Base-by-base conservation (phyloP, 2,888 invertebrate species). In the Creontiades dilutus region DNA sequence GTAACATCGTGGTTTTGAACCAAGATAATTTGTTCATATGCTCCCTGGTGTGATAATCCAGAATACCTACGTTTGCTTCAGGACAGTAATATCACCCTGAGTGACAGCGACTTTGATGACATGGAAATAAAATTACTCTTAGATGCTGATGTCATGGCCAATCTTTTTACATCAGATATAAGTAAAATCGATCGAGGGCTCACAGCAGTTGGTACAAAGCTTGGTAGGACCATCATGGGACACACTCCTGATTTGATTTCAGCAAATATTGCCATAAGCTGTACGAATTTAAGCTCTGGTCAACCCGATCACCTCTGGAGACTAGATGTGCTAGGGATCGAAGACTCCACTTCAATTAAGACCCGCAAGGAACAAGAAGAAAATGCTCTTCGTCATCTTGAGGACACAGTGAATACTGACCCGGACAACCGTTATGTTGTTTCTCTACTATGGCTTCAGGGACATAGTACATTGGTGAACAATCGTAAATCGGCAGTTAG, bases 391-490 rank as follows among this genome's bases (percentile, higher is more conserved):
- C 46, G 78, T 27, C 57, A 90, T 16, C 91, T 91, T 88, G 23
- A 85, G 7, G 37, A 91, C 16, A 93, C 92, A 0, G 92, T 93
- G 1, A 89, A 9, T 0, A 75, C 91, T 0, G 92, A 92, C 52
- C 55, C 90, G 1, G 92, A 92, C 12, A 92, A 92, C 9, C 91
- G 93, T 3, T 93, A 93, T 90, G 92, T 92, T 85, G 92, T 93
- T 0, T 52, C 89, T 28, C 90, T 93, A 13, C 93, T 93, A 11
- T 93, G 93, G 92, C 91, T 92, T 23, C 92, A 92, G n/a, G 92
- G 91, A 82, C 92, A 93, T 90, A 92, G 92, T 0, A 92, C 92
- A 4, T 78, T 93, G 0, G 84, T 92, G 14, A 86, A 82, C 80
- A 92, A 93, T 91, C 92, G 90, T 47, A 84, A 91, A 13, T 19